These are phyloP conservation scores for Tetraodon nigroviridis DNA, from an alignment of 2,113 vertebrate genomes.

Conservation along the genomic window DNA sequence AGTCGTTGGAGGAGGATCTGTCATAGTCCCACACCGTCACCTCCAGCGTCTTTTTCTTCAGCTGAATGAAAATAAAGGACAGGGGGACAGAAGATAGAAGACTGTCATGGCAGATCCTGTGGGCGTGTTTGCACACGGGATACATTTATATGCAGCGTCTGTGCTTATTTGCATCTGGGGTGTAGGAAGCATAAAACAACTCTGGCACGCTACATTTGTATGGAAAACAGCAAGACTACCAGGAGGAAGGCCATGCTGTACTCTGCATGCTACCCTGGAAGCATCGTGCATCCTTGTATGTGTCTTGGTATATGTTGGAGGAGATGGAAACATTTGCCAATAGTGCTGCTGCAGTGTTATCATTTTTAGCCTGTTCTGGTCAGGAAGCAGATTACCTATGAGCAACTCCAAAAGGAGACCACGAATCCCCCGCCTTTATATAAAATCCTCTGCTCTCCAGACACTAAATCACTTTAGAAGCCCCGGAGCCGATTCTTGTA, in stretches of 20 bases:
- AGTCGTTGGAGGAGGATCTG: conserved; percentile 96
- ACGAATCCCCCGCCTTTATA: conserved; percentile 9
- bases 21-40: conserved; percentile 99
- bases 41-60: conserved; percentile 98
- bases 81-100: conserved; percentile 1
- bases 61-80: conserved; percentile 68
- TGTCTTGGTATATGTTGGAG: background rate
- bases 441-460: conserved; percentile 10
- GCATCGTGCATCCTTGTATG: background rate
- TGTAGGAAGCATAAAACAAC: too few species aligned
- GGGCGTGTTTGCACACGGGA: background rate
- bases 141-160: background rate
- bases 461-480: conserved; percentile 6
- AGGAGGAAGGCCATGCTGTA: too few species aligned
- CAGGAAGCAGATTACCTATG: background rate
- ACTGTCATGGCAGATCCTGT: conserved; percentile 1
- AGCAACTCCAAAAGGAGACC: conserved; percentile 5
- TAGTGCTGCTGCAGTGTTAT: conserved; percentile 1
- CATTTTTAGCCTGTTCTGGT: background rate
- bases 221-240: too few species aligned
- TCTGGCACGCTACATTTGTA: too few species aligned
- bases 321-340: conserved; percentile 4
- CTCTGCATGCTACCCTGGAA: background rate
- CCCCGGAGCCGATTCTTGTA: too few species aligned
- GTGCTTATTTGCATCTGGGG: background rate